Evolutionary conservation across 1,140 invertebrate species (phyloP), one percentile per base, ranked within the genome.

Genomic region (Drosophila cardini): DNA sequence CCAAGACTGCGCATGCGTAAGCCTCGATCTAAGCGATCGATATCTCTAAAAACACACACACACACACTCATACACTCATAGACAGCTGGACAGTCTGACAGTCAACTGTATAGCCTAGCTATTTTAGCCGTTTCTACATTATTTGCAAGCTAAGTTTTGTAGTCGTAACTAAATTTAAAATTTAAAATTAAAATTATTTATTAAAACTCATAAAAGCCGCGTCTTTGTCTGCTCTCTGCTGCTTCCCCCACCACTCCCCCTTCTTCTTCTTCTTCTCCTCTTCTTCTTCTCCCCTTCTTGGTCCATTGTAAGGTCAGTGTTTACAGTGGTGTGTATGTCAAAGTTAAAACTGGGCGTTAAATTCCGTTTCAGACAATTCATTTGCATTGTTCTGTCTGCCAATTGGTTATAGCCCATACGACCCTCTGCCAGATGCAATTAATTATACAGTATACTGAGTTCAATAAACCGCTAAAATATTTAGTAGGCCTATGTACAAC

Each of bases 1-100:
- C 65, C 72, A 53, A 13, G 30, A 45, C 64, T 85, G 81, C 81
- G 56, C 82, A 80, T 87, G 82, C 82, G 83, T 87, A 82, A 78
- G 68, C 76, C 78, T 34, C 50, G 50, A 74, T 57, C 67, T 11
- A 46, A 34, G 50, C 58, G 70, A 86, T 86, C 71, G 68, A 76
- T 65, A 70, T 82, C 82, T 78, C 69, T 61, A 64, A 64, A 68
- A 70, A 16, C 34, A 50, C 32, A 42, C 57, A 60, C n/a, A 13
- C 5, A 42, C 15, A 18, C 6, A 13, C 15, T 36, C 26, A 18
- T 30, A 26, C 30, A n/a, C 6, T 2, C 30, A 18, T 30, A 7
- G 42, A 32, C 43, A 34, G 16, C 1, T 7, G 16, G 32, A 8
- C 32, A 36, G 50, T 16, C 50, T 1, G 11, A 36, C 50, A 18